Evolutionary conservation across 2,888 invertebrate species (phyloP).

Genomic region (Cataglyphis livida): DNA sequence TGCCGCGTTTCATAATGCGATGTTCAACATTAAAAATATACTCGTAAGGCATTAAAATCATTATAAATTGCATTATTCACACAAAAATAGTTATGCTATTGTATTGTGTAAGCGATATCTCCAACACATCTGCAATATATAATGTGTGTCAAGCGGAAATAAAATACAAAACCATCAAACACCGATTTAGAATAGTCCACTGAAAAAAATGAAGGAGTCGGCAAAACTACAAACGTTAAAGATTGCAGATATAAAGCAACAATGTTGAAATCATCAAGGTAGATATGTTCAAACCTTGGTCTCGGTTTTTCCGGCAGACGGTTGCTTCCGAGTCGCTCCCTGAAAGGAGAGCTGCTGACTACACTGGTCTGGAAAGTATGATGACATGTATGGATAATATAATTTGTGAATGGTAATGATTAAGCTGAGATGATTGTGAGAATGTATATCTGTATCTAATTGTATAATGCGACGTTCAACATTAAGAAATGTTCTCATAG

Average conservation of each 20-base stretch:
- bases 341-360: slow-evolving; percentile 92
- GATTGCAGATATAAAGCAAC: slow-evolving; percentile 69
- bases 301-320: slow-evolving; percentile 93
- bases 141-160: slow-evolving; percentile 59
- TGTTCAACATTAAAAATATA: slow-evolving; percentile 42
- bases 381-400: slow-evolving; percentile 73
- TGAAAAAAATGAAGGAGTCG: slow-evolving; percentile 60
- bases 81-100: not conserved
- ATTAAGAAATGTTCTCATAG: slow-evolving; percentile 36
- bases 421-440: slow-evolving; percentile 65
- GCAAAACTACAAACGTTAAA: slow-evolving; percentile 66
- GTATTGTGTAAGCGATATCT: not conserved
- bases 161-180: slow-evolving; percentile 81
- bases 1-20: slow-evolving; percentile 32
- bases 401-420: slow-evolving; percentile 65
- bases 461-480: slow-evolving; percentile 59
- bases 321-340: slow-evolving; percentile 96
- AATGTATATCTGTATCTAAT: slow-evolving; percentile 67
- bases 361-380: slow-evolving; percentile 87
- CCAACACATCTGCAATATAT: slow-evolving; percentile 11
- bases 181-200: slow-evolving; percentile 65
- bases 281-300: slow-evolving; percentile 90
- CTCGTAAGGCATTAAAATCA: not conserved
- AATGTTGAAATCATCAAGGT: slow-evolving; percentile 67
- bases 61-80: not conserved